Evolutionary conservation across 2,113 vertebrate genomes (phyloP).

Genomic region (Corydoras sp.): DNA sequence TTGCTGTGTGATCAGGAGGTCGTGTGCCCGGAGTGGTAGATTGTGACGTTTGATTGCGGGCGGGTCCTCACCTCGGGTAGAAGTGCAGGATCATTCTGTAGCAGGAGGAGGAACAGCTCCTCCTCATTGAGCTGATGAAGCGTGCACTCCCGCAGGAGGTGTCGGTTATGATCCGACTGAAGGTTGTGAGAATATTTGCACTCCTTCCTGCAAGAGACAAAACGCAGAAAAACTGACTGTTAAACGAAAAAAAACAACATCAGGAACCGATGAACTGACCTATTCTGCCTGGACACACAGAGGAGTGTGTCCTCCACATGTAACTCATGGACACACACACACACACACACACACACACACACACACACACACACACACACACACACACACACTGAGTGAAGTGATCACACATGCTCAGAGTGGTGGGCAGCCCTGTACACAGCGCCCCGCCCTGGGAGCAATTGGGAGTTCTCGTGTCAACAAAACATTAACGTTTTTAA

Average conservation of each 20-base stretch:
- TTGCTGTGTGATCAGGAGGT: background rate
- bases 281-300: background rate
- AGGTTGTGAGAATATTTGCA: constrained; percentile 62
- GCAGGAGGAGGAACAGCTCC: constrained; percentile 60
- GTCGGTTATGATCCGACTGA: constrained; percentile 51
- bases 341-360: background rate
- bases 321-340: background rate
- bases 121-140: constrained; percentile 57
- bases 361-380: background rate
- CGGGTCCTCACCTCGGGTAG: constrained; percentile 58
- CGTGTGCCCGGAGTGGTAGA: background rate
- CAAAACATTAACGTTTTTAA: too few species aligned
- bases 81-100: constrained; percentile 62
- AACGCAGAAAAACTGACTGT: background rate
- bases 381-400: too few species aligned
- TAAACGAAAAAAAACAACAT: background rate
- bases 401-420: too few species aligned
- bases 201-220: constrained; percentile 48
- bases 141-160: constrained; percentile 53
- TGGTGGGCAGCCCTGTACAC: too few species aligned
- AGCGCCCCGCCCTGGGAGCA: too few species aligned
- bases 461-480: too few species aligned
- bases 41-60: background rate
- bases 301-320: too few species aligned
- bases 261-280: background rate